A percentile compares a stretch with the other conserved stretches of the same genome.
Conservation (phyloP, 2,888 invertebrate genomes). For the Agrilus mali region DNA sequence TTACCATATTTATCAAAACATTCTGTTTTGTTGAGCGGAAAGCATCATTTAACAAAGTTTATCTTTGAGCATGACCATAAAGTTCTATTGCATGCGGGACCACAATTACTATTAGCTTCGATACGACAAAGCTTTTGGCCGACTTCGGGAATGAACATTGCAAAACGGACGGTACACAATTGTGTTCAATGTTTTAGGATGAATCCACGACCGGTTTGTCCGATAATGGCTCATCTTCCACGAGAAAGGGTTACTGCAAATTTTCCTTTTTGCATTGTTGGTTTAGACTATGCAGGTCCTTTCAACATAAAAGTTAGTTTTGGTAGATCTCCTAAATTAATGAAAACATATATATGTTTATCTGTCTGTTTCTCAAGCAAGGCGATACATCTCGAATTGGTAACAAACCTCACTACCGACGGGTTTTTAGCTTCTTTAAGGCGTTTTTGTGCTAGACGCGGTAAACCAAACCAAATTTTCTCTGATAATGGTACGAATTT, state of each 20-base stretch:
- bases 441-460: constrained; percentile 6
- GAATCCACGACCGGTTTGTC: too few species aligned
- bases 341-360: too few species aligned
- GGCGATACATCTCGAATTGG: too few species aligned
- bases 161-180: background rate
- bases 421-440: constrained; percentile 7
- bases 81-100: constrained; percentile 9
- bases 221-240: too few species aligned
- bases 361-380: too few species aligned
- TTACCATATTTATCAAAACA: constrained; percentile 4
- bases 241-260: too few species aligned
- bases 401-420: constrained; percentile 4
- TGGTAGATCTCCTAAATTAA: too few species aligned
- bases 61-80: constrained; percentile 5
- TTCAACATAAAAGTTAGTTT: too few species aligned
- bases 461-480: constrained; percentile 5
- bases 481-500: constrained; percentile 9
- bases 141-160: constrained; percentile 6
- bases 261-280: too few species aligned
- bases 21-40: constrained; percentile 6
- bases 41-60: constrained; percentile 5
- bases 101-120: background rate
- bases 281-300: too few species aligned
- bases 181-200: too few species aligned
- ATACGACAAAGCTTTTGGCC: constrained; percentile 14